phyloP scores from a whole-genome alignment of 2,888 invertebrate genomes.

The Drosophila koepferae region DNA sequence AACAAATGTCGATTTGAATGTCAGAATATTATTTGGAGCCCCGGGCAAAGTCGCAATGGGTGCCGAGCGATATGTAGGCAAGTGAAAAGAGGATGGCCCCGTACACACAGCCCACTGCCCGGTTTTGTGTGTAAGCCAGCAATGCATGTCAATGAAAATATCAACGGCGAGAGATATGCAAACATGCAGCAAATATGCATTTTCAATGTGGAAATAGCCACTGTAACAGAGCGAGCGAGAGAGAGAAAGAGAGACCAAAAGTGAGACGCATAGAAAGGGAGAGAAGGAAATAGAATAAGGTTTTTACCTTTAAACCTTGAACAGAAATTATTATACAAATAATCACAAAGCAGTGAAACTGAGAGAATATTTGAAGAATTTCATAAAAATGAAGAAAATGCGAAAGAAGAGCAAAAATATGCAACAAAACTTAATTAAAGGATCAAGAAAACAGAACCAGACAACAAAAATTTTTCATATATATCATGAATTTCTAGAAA shows the following conservation, averaged over 20 bases:
- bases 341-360: neutral
- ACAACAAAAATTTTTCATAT: neutral
- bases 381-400: neutral
- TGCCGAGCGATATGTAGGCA: neutral
- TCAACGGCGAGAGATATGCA: constrained; percentile 70
- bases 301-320: constrained; percentile 20
- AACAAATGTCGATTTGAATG: constrained; percentile 80
- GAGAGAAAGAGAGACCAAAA: neutral
- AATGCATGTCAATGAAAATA: constrained; percentile 76
- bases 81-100: neutral
- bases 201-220: constrained; percentile 47
- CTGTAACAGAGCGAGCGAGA: neutral
- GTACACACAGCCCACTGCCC: constrained; percentile 34
- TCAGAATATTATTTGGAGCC: constrained; percentile 72
- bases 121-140: constrained; percentile 61
- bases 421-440: neutral
- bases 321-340: constrained; percentile 41
- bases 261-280: neutral
- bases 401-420: neutral
- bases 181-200: constrained; percentile 73
- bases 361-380: neutral
- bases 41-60: constrained; percentile 22
- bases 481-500: neutral
- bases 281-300: neutral
- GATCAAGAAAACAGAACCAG: neutral